These are phyloP conservation scores for Dascyllus trimaculatus DNA, from an alignment of 2,113 vertebrate species.

Conservation along the genomic window DNA sequence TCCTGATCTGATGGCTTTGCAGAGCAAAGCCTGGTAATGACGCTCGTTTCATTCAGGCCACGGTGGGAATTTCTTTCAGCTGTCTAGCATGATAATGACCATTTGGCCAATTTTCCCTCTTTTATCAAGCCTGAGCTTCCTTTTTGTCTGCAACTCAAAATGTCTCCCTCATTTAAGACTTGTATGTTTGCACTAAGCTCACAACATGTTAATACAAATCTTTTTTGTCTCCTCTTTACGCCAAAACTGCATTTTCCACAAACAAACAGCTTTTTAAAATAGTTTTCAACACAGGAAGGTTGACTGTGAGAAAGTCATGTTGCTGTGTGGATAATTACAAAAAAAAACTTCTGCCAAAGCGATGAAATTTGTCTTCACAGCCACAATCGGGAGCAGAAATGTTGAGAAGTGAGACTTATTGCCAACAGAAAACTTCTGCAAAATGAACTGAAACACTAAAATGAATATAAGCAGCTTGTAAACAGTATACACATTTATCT, in stretches of 20 bases:
- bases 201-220: slow-evolving; percentile 29
- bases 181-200: slow-evolving; percentile 17
- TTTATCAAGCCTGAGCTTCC: slow-evolving; percentile 49
- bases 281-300: background rate
- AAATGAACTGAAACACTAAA: background rate
- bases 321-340: background rate
- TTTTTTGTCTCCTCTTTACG: slow-evolving; percentile 2
- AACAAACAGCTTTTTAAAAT: background rate
- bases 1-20: slow-evolving; percentile 78
- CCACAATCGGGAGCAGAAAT: background rate
- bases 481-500: background rate
- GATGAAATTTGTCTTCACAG: background rate
- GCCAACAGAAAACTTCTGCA: background rate
- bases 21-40: slow-evolving; percentile 73
- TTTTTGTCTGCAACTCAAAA: slow-evolving; percentile 46
- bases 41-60: slow-evolving; percentile 70
- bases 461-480: background rate
- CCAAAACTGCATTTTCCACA: slow-evolving; percentile 7
- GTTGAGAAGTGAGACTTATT: background rate
- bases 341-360: background rate
- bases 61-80: slow-evolving; percentile 75
- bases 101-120: slow-evolving; percentile 64
- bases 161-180: slow-evolving; percentile 39
- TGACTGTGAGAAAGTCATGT: background rate
- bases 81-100: slow-evolving; percentile 78